Conservation (phyloP, 2,113 vertebrate genomes). For the Alethe castanea region DNA sequence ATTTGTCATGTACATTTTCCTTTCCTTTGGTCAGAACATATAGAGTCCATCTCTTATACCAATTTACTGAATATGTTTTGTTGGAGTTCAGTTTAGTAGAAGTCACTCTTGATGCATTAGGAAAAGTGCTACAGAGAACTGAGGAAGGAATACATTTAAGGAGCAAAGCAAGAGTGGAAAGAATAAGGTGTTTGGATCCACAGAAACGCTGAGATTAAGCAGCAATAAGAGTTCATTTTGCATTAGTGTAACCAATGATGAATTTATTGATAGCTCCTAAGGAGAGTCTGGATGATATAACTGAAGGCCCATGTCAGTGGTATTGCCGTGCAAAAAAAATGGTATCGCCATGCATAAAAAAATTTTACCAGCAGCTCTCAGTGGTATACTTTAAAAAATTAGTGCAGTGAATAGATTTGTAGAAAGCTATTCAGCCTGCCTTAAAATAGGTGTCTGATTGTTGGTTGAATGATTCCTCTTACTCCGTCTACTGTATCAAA, state of each 20-base stretch:
- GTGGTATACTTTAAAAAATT: not conserved
- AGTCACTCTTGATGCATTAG: not conserved
- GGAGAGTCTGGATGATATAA: not conserved
- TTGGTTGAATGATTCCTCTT: not conserved
- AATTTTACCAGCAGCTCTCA: not conserved
- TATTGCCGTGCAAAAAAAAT: not conserved
- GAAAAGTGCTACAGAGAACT: not conserved
- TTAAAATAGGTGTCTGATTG: not conserved
- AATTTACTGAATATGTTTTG: not conserved
- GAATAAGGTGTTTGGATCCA: not conserved
- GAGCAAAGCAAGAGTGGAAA: not conserved
- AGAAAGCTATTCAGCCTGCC: not conserved
- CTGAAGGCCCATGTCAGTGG: not conserved
- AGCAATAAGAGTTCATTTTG: not conserved
- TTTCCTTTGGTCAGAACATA: not conserved
- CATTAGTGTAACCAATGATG: not conserved
- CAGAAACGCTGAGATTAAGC: not conserved
- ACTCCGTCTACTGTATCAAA: not conserved
- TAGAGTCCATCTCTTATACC: not conserved
- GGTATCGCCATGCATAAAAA: not conserved
- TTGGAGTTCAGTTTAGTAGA: not conserved
- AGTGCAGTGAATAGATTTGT: not conserved
- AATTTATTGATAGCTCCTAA: not conserved
- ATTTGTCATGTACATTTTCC: not conserved
- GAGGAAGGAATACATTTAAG: not conserved